Base-by-base conservation (phyloP, 2,888 invertebrate genomes). In the Ormia ochracea region DNA sequence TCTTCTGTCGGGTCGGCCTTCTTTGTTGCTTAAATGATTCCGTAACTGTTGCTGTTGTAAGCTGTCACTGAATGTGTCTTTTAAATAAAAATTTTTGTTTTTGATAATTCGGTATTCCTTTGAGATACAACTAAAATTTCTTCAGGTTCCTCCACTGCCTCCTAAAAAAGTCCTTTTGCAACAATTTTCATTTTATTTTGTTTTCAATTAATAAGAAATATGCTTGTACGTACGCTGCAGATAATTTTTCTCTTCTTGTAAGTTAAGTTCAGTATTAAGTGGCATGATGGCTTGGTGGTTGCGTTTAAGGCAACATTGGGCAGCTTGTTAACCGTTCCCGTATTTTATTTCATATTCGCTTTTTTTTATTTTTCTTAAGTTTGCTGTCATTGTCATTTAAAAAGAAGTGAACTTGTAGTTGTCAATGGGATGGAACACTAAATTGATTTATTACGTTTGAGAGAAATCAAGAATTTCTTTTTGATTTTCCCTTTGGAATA, bases 381-480 rank as follows among this genome's bases (percentile, higher is more conserved):
- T 33, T 56, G 43, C 17, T 72, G 75, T 65, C 76, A 69, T 38
- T 80, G 61, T 63, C 70, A 63, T 52, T 76, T 50, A 66, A 59
- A 68, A 26, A 54, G 48, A 72, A 56, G 41, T 61, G 65, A 80
- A 41, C 48, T 72, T 76, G 72, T 76, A 68, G 61, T 76, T 80
- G 72, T 68, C 76, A 80, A 58, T 73, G 61, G 7, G 17, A 73
- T 38, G 17, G 33, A 58, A 68, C 72, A 76, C 68, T 72, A 69
- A 80, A 76, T 80, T 76, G 80, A 80, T 80, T 80, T 80, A 80
- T 80, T 76, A 72, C 36, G 21, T 31, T 31, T 45, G 4, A 33
- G 21, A 52, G 26, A 58, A 6, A 26, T 58, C 3, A 23, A 21
- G 26, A 65, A 5, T 36, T 63, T 21, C 4, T 19, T 21, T 52